Conservation (phyloP, 2,797 vertebrate genomes). For the Artibeus jamaicensis region DNA sequence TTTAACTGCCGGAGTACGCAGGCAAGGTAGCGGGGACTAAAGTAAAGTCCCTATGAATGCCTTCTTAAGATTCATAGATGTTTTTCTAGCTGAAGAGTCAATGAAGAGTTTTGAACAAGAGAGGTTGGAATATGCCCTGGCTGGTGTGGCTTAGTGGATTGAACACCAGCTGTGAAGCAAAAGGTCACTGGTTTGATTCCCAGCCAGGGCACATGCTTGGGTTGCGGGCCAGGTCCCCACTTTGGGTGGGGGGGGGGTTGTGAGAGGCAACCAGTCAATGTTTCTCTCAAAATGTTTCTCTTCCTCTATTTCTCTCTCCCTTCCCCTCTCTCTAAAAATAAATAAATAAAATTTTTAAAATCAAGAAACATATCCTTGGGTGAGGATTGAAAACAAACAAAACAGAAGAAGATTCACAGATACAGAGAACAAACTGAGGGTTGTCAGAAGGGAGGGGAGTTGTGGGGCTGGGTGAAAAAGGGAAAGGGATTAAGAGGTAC, state of each 20-base stretch:
- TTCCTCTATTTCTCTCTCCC: not conserved
- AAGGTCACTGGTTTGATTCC: no score
- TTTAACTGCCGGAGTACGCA: not conserved
- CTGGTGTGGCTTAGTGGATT: no score
- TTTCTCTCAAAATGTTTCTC: not conserved
- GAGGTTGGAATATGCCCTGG: not conserved
- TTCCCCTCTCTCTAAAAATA: not conserved
- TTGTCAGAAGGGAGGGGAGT: not conserved
- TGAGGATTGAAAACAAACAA: not conserved
- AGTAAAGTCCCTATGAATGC: not conserved
- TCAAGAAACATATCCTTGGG: not conserved
- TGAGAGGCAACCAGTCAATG: not conserved
- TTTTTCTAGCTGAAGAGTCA: not conserved
- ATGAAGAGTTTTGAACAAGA: not conserved
- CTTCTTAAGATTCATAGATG: not conserved
- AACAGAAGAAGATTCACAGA: not conserved
- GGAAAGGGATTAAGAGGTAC: not conserved
- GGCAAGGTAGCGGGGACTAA: not conserved
- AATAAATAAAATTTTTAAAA: not conserved
- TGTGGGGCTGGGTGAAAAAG: not conserved
- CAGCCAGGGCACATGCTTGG: no score
- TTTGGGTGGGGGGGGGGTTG: no score
- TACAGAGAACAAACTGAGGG: not conserved
- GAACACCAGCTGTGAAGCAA: no score
- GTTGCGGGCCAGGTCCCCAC: no score